phyloP scores from a whole-genome alignment of 2,113 vertebrate species.

The Prionailurus bengalensis region DNA sequence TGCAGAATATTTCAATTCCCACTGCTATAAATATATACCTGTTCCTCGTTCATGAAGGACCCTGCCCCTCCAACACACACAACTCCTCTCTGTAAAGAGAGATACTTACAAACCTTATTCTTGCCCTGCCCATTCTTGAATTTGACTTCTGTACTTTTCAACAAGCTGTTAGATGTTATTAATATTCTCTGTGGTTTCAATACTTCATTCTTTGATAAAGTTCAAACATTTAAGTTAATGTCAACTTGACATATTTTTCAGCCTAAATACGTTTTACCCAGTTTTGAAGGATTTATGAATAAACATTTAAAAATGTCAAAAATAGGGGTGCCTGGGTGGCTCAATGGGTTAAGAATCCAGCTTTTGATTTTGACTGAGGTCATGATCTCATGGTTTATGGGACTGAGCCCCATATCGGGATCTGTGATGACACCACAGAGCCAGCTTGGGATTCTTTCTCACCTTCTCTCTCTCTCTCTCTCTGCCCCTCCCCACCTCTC shows the following conservation, averaged over 20 bases:
- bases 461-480: too few relatives aligned
- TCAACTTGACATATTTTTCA: slow-evolving; percentile 39
- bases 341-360: too few relatives aligned
- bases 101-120: not conserved
- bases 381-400: too few relatives aligned
- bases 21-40: not conserved
- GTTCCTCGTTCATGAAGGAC: not conserved
- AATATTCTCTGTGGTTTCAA: not conserved
- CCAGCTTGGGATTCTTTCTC: too few relatives aligned
- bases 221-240: slow-evolving; percentile 43
- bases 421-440: too few relatives aligned
- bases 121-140: slow-evolving; percentile 22
- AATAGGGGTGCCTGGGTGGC: not conserved
- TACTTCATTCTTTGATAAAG: slow-evolving; percentile 33
- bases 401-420: too few relatives aligned
- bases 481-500: too few relatives aligned
- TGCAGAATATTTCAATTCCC: not conserved
- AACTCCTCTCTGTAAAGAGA: not conserved
- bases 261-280: not conserved
- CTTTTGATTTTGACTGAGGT: too few relatives aligned
- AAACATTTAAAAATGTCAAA: slow-evolving; percentile 43
- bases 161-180: not conserved
- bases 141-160: not conserved
- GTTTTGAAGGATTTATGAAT: slow-evolving; percentile 22
- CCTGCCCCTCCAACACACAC: not conserved